Percentiles rank a stretch among this genome's conserved stretches.
These are phyloP conservation scores for Macquaria australasica DNA, from an alignment of 2,113 vertebrate species.

Conservation along the genomic window DNA sequence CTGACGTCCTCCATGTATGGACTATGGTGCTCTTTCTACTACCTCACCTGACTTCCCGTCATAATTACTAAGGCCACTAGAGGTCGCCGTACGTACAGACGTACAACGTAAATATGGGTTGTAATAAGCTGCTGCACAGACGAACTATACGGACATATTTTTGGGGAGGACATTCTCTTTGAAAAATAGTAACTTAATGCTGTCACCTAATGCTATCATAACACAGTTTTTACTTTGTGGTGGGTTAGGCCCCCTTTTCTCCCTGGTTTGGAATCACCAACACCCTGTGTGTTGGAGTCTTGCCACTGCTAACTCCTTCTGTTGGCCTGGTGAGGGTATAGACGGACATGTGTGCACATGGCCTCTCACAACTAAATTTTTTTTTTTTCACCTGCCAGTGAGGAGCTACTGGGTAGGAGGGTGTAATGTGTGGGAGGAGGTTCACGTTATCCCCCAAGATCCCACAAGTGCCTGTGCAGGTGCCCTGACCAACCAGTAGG, in stretches of 20 bases:
- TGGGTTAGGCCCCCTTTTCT: background rate
- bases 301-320: background rate
- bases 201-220: background rate
- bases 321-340: background rate
- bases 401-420: background rate
- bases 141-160: too few species aligned
- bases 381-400: background rate
- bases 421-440: background rate
- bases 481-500: background rate
- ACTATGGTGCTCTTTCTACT: too few species aligned
- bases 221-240: background rate
- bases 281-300: background rate
- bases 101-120: too few species aligned
- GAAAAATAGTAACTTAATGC: background rate
- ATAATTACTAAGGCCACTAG: too few species aligned
- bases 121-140: too few species aligned
- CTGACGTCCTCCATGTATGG: too few species aligned
- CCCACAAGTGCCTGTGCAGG: background rate
- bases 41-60: too few species aligned
- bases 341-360: background rate
- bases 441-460: background rate
- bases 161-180: too few species aligned
- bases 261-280: background rate
- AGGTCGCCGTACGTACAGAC: too few species aligned
- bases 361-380: background rate